These are phyloP conservation scores for Archaeoteleia sp. DNA, from an alignment of 2,888 invertebrate genomes.

Conservation along the genomic window DNA sequence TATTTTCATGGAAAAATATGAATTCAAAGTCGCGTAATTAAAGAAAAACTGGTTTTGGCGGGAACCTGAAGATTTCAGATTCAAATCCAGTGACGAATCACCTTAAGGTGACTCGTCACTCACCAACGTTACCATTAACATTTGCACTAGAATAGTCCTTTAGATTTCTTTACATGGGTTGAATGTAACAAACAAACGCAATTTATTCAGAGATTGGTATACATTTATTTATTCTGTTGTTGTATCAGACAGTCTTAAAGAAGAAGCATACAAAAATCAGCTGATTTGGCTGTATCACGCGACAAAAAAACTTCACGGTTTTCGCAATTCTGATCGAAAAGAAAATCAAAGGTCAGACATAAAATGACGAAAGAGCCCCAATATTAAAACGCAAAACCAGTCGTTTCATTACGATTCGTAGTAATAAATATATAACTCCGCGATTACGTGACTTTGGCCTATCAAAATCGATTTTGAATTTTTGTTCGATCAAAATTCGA, in stretches of 20 bases:
- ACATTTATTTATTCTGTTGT: conserved; percentile 73
- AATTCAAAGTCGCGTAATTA: no score
- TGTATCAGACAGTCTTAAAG: conserved; percentile 72
- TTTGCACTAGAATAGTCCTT: no score
- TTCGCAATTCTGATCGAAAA: conserved; percentile 34
- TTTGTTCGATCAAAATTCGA: no score
- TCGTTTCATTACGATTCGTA: conserved; percentile 41
- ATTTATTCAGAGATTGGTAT: conserved; percentile 71
- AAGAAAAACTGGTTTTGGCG: no score
- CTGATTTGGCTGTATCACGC: conserved; percentile 59
- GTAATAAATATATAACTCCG: conserved; percentile 31
- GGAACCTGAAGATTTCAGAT: no score
- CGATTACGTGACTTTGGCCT: no score
- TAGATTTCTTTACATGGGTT: no score
- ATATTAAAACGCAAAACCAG: conserved; percentile 25
- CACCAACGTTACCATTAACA: no score
- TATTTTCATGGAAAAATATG: no score
- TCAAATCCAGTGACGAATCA: no score
- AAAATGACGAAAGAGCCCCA: conserved; percentile 35
- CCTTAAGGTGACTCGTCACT: no score
- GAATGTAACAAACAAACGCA: conserved; percentile 18
- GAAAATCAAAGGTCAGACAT: conserved; percentile 13
- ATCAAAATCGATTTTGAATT: no score
- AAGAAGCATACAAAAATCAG: conserved; percentile 72
- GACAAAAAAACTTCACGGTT: conserved; percentile 50